Conservation (phyloP, 2,888 invertebrate genomes). For the Acleris holmiana region DNA sequence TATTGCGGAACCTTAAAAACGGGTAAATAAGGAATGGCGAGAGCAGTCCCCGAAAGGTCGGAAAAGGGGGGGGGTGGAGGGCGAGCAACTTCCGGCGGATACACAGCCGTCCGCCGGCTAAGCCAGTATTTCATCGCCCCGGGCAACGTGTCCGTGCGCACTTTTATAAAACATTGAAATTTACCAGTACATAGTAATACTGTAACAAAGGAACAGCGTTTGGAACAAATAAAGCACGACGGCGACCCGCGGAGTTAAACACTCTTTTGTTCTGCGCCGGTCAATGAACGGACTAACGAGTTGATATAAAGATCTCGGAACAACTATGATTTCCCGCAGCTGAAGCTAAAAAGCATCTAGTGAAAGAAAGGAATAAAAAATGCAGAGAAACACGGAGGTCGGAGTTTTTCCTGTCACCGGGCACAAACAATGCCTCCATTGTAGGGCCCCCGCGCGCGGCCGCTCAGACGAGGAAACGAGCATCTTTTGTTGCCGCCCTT, state of each 20-base stretch:
- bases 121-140: conserved; percentile 54
- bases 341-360: conserved; percentile 69
- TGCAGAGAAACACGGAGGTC: conserved; percentile 83
- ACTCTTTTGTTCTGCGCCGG: conserved; percentile 26
- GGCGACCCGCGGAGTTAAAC: conserved; percentile 17
- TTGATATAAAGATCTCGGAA: conserved; percentile 62
- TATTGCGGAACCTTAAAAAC: conserved; percentile 55
- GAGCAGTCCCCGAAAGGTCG: conserved; percentile 45
- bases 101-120: conserved; percentile 56
- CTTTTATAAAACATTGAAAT: conserved; percentile 61
- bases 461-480: conserved; percentile 77
- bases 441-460: conserved; percentile 60
- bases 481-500: conserved; percentile 79
- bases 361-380: conserved; percentile 79
- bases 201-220: conserved; percentile 31
- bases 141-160: conserved; percentile 48
- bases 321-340: conserved; percentile 75
- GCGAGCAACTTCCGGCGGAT: conserved; percentile 61
- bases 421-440: conserved; percentile 82
- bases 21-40: conserved; percentile 77
- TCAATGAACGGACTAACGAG: conserved; percentile 30
- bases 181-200: conserved; percentile 41
- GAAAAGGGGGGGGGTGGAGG: conserved; percentile 40
- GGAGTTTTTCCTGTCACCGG: conserved; percentile 84
- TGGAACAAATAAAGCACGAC: conserved; percentile 23